phyloP scores from a whole-genome alignment of 2,888 invertebrate genomes.

The Autographa pulchrina region DNA sequence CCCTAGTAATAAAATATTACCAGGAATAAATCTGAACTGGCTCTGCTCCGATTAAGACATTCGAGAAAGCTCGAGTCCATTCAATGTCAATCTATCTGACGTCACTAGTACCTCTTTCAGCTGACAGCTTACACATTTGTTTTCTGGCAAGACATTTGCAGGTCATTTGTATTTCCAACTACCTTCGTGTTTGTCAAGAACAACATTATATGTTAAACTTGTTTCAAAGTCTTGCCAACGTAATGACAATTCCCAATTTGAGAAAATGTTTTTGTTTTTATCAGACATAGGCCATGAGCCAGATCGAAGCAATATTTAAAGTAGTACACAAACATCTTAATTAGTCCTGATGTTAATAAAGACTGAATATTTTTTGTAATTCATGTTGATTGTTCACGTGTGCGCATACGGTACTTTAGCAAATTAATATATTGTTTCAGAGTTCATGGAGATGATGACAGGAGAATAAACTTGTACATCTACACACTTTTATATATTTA shows the following conservation, averaged over 20 bases:
- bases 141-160: background rate
- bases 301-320: slow-evolving; percentile 31
- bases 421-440: slow-evolving; percentile 89
- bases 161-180: background rate
- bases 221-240: slow-evolving; percentile 9
- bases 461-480: slow-evolving; percentile 92
- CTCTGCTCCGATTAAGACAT: background rate
- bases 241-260: slow-evolving; percentile 15
- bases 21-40: background rate
- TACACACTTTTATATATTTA: slow-evolving; percentile 78
- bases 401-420: slow-evolving; percentile 52
- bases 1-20: too few species aligned
- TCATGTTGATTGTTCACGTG: slow-evolving; percentile 3
- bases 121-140: background rate
- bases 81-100: background rate
- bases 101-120: background rate
- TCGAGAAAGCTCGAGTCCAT: background rate
- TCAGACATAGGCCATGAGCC: slow-evolving; percentile 36
- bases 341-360: slow-evolving; percentile 29
- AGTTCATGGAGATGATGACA: slow-evolving; percentile 99
- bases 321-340: slow-evolving; percentile 24
- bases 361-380: slow-evolving; percentile 13
- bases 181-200: background rate
- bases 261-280: slow-evolving; percentile 15
- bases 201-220: slow-evolving; percentile 3